phyloP scores from a whole-genome alignment of 2,113 vertebrate species.

The Ptychochromis oligacanthus region DNA sequence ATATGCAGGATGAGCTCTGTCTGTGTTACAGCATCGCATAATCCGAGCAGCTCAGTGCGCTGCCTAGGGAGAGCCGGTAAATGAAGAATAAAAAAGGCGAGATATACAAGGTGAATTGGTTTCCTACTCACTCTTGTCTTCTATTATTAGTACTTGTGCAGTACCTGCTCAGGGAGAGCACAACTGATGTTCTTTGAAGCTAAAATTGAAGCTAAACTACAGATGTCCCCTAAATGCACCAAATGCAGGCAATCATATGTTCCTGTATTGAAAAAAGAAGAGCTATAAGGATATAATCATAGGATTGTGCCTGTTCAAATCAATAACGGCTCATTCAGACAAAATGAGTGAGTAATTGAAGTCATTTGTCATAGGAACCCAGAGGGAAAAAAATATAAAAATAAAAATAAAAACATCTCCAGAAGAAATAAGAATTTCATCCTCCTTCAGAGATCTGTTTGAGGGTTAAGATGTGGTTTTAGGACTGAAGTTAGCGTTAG shows the following conservation, averaged over 20 bases:
- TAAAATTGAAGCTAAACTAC: neutral
- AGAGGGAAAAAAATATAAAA: neutral
- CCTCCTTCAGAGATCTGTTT: too few relatives aligned
- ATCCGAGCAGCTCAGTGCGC: slow-evolving; percentile 43
- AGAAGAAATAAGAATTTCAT: neutral
- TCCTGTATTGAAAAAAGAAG: neutral
- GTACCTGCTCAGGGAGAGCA: neutral
- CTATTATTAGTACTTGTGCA: neutral
- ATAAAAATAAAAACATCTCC: too few relatives aligned
- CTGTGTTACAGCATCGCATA: slow-evolving; percentile 38
- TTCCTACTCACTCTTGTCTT: neutral
- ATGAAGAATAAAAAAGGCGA: neutral
- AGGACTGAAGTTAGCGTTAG: too few relatives aligned
- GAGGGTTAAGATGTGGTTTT: neutral
- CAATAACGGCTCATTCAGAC: neutral
- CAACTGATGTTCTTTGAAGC: neutral
- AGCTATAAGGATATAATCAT: neutral
- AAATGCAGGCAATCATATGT: neutral
- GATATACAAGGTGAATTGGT: slow-evolving; percentile 11
- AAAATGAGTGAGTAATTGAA: neutral
- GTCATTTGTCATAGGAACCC: neutral
- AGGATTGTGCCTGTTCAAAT: too few relatives aligned
- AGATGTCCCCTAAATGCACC: neutral
- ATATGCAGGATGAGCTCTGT: slow-evolving; percentile 45
- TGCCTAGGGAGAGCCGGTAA: slow-evolving; percentile 28